Evolutionary conservation across 2,888 invertebrate species (phyloP).

Genomic region (Hydrotaea diabolus): DNA sequence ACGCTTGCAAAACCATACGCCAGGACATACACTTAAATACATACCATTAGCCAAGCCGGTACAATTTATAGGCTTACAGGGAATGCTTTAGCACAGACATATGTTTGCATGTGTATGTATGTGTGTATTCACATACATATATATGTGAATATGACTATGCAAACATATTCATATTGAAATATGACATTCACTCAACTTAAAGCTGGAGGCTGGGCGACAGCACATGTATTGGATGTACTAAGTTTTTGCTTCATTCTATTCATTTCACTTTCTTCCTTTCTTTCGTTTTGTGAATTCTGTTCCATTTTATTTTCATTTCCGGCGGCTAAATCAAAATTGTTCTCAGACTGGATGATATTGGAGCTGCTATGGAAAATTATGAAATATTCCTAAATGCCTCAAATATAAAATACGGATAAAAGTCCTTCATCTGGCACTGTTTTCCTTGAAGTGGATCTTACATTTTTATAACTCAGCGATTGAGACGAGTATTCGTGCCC

Average conservation of each 20-base stretch:
- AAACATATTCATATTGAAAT: conserved; percentile 32
- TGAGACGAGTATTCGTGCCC: neutral
- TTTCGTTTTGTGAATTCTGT: neutral
- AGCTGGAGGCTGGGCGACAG: conserved; percentile 6
- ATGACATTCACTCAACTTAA: conserved; percentile 18
- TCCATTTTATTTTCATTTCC: conserved; percentile 44
- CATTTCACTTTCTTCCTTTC: neutral
- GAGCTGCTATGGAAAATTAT: neutral
- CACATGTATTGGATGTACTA: conserved; percentile 3
- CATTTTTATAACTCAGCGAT: no score
- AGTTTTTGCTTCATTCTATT: neutral
- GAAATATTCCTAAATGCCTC: no score
- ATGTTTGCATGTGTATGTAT: neutral
- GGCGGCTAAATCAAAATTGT: conserved; percentile 35
- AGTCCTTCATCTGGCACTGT: no score
- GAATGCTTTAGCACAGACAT: neutral
- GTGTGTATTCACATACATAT: neutral
- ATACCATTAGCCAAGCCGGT: no score
- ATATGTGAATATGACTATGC: conserved; percentile 17
- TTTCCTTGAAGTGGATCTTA: no score
- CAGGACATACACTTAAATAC: no score
- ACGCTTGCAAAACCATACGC: no score
- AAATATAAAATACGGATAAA: no score
- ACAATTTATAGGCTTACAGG: neutral
- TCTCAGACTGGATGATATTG: conserved; percentile 12